These are phyloP conservation scores for Anabacerthia variegaticeps DNA, from an alignment of 2,797 vertebrate species.

Conservation along the genomic window DNA sequence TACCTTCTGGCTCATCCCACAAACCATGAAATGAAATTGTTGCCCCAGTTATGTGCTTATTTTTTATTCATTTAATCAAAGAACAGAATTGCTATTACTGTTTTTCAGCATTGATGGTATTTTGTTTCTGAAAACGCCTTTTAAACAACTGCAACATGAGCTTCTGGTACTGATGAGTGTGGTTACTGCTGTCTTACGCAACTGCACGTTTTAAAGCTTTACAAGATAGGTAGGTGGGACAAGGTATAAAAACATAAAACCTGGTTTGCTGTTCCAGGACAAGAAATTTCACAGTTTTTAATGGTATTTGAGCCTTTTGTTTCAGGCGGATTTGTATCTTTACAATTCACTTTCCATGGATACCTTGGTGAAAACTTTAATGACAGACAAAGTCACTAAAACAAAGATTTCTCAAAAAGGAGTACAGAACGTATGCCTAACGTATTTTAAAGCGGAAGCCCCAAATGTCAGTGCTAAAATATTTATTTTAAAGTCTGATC, in stretches of 20 bases:
- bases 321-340: background rate
- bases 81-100: background rate
- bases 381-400: background rate
- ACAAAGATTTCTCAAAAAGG: background rate
- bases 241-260: background rate
- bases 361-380: background rate
- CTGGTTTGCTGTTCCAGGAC: background rate
- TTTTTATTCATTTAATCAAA: background rate
- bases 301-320: background rate
- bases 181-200: background rate
- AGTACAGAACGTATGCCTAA: background rate
- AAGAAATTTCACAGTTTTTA: background rate
- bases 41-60: background rate
- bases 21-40: background rate
- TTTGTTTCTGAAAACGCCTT: background rate
- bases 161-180: accelerated
- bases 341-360: background rate
- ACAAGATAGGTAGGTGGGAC: background rate
- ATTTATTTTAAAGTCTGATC: background rate
- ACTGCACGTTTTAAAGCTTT: background rate
- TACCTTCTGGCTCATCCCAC: slow-evolving; percentile 38
- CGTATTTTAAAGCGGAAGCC: background rate
- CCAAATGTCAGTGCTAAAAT: background rate
- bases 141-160: background rate
- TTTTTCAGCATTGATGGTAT: background rate